Base-by-base conservation (phyloP, 2,888 invertebrate genomes). In the Alsophila aescularia region DNA sequence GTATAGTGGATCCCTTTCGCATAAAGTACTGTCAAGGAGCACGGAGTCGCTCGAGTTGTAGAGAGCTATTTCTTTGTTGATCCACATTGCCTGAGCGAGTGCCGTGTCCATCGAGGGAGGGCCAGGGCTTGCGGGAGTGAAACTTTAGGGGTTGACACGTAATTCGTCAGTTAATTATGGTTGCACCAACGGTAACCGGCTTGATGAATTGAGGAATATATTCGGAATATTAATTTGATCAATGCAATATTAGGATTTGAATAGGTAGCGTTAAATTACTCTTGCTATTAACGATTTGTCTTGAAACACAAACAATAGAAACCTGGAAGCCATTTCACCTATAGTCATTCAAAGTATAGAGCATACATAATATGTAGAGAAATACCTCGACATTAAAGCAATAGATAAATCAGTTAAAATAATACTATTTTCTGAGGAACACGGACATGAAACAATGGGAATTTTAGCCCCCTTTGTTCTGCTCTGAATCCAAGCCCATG, bases 101-200 rank as follows among this genome's bases (percentile, higher is more conserved):
- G 75, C 73, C 74, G 75, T 76, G 79, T 75, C 81, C 81, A 80
- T 76, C 81, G 73, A 73, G 69, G 61, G 67, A 64, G 68, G 70
- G 73, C 69, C 72, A 47, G 47, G 31, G 47, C n/a, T n/a, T n/a
- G n/a, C 10, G 14, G 43, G 34, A 35, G 16, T 14, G 24, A 2
- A 18, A 18, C 3, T 2, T 29, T 37, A 12, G 29, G 7, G 41
- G 41, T n/a, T 12, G 10, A 14, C 14, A 2, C 14, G 10, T 9
- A 24, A 24, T 40, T 9, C 9, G 27, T 40, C 40, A 14, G 24
- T n/a, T 16, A 37, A 18, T 37, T n/a, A 37, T 37, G 6, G 12
- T 12, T n/a, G 31, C 31, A 32, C 2, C 6, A 32, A 12, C 7
- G 13, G 10, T 1, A 29, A 29, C 27, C n/a, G 24, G 24, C 7